Base-by-base conservation (phyloP, 2,888 invertebrate genomes). In the Hipparchia semele region DNA sequence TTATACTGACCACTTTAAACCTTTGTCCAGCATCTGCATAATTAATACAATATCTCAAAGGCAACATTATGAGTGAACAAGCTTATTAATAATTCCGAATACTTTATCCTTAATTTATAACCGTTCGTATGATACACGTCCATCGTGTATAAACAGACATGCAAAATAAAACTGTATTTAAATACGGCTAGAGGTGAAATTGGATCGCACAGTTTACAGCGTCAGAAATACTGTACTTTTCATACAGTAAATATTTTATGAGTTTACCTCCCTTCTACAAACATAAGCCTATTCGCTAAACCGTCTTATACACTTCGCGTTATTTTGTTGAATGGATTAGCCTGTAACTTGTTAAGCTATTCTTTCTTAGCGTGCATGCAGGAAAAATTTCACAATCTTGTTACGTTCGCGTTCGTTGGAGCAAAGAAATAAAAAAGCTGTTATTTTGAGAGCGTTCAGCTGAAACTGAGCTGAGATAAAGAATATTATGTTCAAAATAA, bases 251-350 rank as follows among this genome's bases (percentile, higher is more conserved):
- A 74, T 75, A 76, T 68, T 76, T 75, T 77, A 75, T 74, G 71
- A 74, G 75, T 73, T 70, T 77, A 68, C 69, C 69, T 71, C 67
- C 70, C 73, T 68, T 72, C 74, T 68, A 71, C 59, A 53, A 67
- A 73, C 73, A 71, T 73, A 75, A 77, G 74, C 75, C 73, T 73
- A 69, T 62, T 70, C 62, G 74, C 73, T 70, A 75, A 76, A 72
- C 66, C 73, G 68, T 75, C 74, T 77, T 73, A 77, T 76, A 71
- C 76, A 58, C 72, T 74, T 74, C 73, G 74, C 73, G 74, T 74
- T 75, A 74, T 69, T 75, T 75, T 68, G 72, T 68, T 68, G 66
- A 74, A 75, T 75, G 73, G 70, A 76, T 75, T 76, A 76, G 60
- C 68, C 60, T n/a, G 68, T 68, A 68, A 68, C 61, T 69, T 69